Evolutionary conservation across 2,113 vertebrate genomes (phyloP).

Genomic region (Crotophaga sulcirostris): DNA sequence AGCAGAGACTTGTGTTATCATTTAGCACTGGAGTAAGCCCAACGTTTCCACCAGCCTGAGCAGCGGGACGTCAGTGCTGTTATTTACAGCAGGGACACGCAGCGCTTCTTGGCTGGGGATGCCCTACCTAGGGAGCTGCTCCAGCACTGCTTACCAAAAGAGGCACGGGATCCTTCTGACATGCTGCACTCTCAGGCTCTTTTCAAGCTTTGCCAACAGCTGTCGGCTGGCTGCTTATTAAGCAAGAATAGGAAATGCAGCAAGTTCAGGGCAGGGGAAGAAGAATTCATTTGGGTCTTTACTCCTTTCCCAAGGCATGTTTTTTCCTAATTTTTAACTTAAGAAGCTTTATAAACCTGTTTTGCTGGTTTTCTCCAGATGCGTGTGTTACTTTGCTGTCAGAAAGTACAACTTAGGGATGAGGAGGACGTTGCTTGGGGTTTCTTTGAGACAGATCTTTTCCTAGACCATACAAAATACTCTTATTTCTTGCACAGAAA

Average conservation of each 20-base stretch:
- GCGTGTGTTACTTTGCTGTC: fast-evolving
- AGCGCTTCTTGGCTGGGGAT: neutral
- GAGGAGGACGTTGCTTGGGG: neutral
- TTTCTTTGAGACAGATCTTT: neutral
- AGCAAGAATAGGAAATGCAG: neutral
- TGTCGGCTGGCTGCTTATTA: slow-evolving; percentile 1
- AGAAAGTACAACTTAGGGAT: fast-evolving
- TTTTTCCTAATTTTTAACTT: neutral
- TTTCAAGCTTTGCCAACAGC: slow-evolving; percentile 40
- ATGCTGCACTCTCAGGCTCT: neutral
- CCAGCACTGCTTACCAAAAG: slow-evolving; percentile 10
- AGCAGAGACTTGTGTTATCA: fast-evolving
- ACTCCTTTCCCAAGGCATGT: fast-evolving
- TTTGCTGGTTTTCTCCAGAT: neutral
- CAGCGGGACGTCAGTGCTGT: neutral
- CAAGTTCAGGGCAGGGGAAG: neutral
- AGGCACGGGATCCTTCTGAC: neutral
- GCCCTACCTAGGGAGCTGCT: neutral
- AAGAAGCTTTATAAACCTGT: neutral
- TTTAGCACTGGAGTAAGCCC: neutral
- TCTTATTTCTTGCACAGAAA: neutral
- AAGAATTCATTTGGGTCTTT: neutral
- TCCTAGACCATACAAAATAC: neutral
- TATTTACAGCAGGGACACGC: neutral
- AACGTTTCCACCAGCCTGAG: fast-evolving